Conservation (phyloP, 2,797 vertebrate species). For the Urocyon cinereoargenteus region DNA sequence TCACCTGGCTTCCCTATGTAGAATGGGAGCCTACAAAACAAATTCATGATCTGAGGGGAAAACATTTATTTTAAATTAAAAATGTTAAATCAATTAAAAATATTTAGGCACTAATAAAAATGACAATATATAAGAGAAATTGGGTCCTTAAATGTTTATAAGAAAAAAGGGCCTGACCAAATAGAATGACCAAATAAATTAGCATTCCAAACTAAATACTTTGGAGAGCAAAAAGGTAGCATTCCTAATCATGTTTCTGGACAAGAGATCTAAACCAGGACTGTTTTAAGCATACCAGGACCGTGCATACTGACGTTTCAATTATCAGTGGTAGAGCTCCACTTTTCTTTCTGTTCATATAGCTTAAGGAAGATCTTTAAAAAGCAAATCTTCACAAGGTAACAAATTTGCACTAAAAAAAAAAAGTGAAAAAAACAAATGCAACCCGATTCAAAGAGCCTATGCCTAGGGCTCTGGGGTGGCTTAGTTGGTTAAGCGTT, state of each 20-base stretch:
- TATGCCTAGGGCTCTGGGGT: background rate
- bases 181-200: background rate
- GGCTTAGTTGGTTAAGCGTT: background rate
- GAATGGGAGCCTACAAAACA: background rate
- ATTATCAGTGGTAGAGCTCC: background rate
- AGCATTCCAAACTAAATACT: background rate
- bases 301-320: background rate
- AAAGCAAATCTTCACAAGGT: background rate
- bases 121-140: background rate
- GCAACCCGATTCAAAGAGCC: background rate
- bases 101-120: background rate
- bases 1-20: background rate
- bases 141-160: background rate
- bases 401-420: background rate
- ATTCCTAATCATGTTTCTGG: background rate
- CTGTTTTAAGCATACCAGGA: background rate
- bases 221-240: background rate
- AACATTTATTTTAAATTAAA: background rate
- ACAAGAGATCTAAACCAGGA: background rate
- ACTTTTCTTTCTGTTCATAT: background rate
- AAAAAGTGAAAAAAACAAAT: background rate
- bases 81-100: background rate
- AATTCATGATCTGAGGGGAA: background rate
- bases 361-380: background rate
- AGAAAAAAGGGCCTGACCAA: background rate